Conservation (phyloP, 2,888 invertebrate species). For the Sphaeridia pumilis region DNA sequence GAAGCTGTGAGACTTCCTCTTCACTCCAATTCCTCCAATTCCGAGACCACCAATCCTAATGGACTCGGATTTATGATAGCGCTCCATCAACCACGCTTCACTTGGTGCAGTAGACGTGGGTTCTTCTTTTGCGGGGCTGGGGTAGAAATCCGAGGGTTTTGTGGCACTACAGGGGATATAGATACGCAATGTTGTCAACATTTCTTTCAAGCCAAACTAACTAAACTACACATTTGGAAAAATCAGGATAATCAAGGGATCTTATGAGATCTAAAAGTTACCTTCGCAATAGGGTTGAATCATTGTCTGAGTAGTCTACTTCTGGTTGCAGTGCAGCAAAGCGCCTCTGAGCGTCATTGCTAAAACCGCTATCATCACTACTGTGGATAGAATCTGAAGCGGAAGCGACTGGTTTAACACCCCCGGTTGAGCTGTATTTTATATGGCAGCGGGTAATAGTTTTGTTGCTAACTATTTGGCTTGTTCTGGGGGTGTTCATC, state of each 20-base stretch:
- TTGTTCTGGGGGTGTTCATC: slow-evolving; percentile 11
- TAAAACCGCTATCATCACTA: slow-evolving; percentile 84
- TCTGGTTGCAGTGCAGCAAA: slow-evolving; percentile 73
- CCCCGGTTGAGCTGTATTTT: slow-evolving; percentile 1
- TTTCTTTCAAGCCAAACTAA: slow-evolving; percentile 1
- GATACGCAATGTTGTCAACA: background rate
- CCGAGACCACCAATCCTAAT: slow-evolving; percentile 22
- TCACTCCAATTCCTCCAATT: slow-evolving; percentile 7
- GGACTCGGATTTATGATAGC: slow-evolving; percentile 31
- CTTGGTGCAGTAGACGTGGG: slow-evolving; percentile 13
- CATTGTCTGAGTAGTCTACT: slow-evolving; percentile 81
- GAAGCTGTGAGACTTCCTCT: slow-evolving; percentile 17
- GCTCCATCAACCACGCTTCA: slow-evolving; percentile 34
- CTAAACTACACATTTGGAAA: background rate
- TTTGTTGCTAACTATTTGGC: slow-evolving; percentile 5
- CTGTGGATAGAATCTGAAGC: slow-evolving; percentile 61
- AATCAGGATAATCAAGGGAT: no score
- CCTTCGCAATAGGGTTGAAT: no score
- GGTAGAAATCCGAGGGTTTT: background rate
- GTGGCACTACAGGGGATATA: background rate
- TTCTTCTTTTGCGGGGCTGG: background rate
- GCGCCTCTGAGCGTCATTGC: slow-evolving; percentile 53
- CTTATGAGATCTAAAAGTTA: no score
- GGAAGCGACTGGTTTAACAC: background rate
- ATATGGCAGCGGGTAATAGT: background rate